These are phyloP conservation scores for Acronicta alni DNA, from an alignment of 2,888 invertebrate species.

Conservation along the genomic window DNA sequence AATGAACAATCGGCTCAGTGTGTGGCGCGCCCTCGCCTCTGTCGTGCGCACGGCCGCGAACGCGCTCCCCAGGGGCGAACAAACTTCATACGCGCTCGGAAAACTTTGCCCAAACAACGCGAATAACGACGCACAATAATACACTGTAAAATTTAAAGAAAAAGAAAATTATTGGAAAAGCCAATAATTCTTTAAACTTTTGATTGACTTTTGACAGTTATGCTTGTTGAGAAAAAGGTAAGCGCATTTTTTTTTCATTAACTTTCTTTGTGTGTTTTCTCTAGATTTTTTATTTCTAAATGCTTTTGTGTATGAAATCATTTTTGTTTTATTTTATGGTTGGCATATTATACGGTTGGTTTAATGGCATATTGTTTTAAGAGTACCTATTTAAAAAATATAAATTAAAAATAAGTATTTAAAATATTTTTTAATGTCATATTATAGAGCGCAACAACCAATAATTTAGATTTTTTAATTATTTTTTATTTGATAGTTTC, in stretches of 20 bases:
- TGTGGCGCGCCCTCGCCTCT: constrained; percentile 76
- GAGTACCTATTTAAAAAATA: too few species aligned
- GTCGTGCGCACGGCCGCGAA: constrained; percentile 70
- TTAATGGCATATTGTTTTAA: too few species aligned
- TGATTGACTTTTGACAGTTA: constrained; percentile 42
- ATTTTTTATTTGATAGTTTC: too few species aligned
- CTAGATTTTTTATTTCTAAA: neutral
- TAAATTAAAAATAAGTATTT: too few species aligned
- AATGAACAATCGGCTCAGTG: constrained; percentile 86
- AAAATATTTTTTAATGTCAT: too few species aligned
- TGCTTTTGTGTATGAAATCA: neutral
- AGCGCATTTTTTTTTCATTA: constrained; percentile 16
- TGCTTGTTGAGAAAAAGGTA: constrained; percentile 43
- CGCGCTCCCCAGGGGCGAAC: constrained; percentile 66
- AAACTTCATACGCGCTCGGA: constrained; percentile 73
- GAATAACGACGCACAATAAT: constrained; percentile 40
- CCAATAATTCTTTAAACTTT: constrained; percentile 41
- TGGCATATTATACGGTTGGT: too few species aligned
- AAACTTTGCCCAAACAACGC: constrained; percentile 57
- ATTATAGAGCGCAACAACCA: too few species aligned
- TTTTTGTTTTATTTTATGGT: too few species aligned
- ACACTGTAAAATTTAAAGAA: constrained; percentile 19
- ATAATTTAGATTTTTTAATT: too few species aligned
- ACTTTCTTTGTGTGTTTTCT: neutral
- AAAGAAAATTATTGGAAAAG: too few species aligned